Percentiles rank a stretch among this genome's conserved stretches.
These are phyloP conservation scores for Nanger granti DNA, from an alignment of 2,113 vertebrate species.

Conservation along the genomic window DNA sequence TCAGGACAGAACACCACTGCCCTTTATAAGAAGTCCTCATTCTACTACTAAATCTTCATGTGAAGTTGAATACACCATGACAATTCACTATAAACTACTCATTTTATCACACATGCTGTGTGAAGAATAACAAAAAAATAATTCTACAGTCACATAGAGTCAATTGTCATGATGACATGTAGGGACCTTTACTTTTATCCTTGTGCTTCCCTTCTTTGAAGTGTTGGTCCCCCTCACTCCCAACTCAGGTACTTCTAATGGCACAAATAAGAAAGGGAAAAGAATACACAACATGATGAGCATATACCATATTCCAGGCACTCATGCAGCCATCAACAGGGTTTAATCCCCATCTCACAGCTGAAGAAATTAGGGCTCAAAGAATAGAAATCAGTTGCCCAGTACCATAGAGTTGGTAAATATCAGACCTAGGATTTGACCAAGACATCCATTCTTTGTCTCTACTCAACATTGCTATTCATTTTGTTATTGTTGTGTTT, in stretches of 20 bases:
- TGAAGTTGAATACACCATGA: not conserved
- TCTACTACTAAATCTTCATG: not conserved
- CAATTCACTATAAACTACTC: not conserved
- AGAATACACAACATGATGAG: not conserved
- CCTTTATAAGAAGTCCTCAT: not conserved
- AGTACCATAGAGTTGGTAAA: not conserved
- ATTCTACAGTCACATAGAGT: not conserved
- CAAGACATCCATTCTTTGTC: not conserved
- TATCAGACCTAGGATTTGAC: not conserved
- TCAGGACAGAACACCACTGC: not conserved
- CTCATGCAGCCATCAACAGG: not conserved
- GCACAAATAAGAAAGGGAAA: not conserved
- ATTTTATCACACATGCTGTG: not conserved
- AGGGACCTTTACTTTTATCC: not conserved
- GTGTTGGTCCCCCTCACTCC: fast-evolving
- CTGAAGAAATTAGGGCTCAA: not conserved
- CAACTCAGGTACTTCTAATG: not conserved
- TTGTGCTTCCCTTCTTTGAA: not conserved
- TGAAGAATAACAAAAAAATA: not conserved
- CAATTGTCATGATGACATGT: not conserved
- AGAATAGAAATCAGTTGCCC: not conserved
- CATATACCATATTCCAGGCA: not conserved
- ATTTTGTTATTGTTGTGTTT: not conserved
- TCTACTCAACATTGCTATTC: not conserved
- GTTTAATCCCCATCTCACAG: not conserved